Evolutionary conservation across 2,113 vertebrate genomes (phyloP).

Genomic region (Chionis minor): DNA sequence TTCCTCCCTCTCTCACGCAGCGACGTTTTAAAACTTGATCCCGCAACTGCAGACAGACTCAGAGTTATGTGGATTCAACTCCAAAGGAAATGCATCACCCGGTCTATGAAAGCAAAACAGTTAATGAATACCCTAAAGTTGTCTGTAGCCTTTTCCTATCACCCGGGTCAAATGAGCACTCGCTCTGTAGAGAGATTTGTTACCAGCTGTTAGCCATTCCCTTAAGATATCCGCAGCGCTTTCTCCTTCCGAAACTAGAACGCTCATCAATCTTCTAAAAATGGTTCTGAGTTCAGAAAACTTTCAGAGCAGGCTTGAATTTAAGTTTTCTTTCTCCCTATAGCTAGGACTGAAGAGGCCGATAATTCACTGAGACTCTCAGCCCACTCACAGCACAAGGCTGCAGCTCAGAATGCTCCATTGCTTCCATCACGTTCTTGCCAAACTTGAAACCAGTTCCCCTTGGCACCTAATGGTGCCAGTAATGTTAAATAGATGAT

Average conservation of each 20-base stretch:
- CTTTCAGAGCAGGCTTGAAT: neutral
- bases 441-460: neutral
- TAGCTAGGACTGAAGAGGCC: neutral
- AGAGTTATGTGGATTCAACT: neutral
- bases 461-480: neutral
- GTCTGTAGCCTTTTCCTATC: neutral
- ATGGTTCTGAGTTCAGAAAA: neutral
- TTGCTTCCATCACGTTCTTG: neutral
- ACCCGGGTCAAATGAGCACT: neutral
- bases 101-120: neutral
- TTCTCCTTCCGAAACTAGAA: neutral
- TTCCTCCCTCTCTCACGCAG: neutral
- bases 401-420: neutral
- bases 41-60: neutral
- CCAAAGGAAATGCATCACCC: neutral
- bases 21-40: neutral
- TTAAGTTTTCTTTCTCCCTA: neutral
- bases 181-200: neutral
- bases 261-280: neutral
- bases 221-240: neutral
- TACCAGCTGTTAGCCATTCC: neutral
- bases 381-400: neutral
- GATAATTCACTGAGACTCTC: neutral
- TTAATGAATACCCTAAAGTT: neutral
- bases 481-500: neutral